Base-by-base conservation (phyloP, 2,888 invertebrate species). In the Chironomus tentans region DNA sequence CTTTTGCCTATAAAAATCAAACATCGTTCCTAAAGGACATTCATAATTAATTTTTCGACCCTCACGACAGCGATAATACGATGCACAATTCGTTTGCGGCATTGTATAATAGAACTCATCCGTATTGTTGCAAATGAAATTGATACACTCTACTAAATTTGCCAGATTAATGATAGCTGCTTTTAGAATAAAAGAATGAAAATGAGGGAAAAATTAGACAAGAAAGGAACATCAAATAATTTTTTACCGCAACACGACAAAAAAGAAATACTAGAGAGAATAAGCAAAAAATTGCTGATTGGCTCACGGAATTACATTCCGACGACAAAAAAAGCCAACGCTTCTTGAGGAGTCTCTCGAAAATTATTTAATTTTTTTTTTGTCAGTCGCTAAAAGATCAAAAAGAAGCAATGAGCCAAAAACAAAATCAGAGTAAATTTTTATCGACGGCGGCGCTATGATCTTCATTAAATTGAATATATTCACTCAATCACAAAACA, bases 51-150 rank as follows among this genome's bases (percentile, higher is more conserved):
- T 80, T 48, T 85, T 85, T 10, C 78, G 77, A n/a, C 78, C 77
- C 1, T 78, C 79, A n/a, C 84, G 82, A 80, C 88, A 89, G 78
- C 86, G 85, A 81, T 88, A 88, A 81, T 87, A 89, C 77, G 85
- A 85, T 3, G 85, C 84, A 80, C 89, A 89, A 65, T 86, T 85
- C 21, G 87, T 86, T 76, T 85, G 87, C 62, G 88, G 87, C 7
- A 85, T 83, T n/a, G 87, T 85, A 81, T 87, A 88, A 56, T 78
- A 80, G 70, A 80, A 80, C 69, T 80, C 80, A 78, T 81, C 81
- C 4, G 47, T 18, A 56, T 18, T 22, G 28, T 24, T 69, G 76
- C 76, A 76, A 10, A 62, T 15, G 18, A 56, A 56, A 61, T 76
- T 62, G 68, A 50, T 56, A 56, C 47, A 50, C n/a, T 74, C 68